phyloP scores from a whole-genome alignment of 2,888 invertebrate species.

The Andricus quercusramuli region DNA sequence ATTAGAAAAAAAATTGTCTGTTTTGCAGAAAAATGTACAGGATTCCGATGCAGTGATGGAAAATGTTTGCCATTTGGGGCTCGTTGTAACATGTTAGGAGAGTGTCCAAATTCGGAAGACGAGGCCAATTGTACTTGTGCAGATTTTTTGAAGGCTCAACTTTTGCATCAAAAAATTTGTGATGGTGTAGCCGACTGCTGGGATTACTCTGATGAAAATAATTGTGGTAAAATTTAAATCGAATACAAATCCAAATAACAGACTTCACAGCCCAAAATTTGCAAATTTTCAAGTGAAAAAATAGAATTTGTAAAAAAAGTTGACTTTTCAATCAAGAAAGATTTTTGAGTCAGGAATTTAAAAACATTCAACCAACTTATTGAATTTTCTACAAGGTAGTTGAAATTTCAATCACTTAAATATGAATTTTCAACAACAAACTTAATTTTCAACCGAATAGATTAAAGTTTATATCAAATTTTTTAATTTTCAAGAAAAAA shows the following conservation, averaged over 20 bases:
- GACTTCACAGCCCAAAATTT: too few species aligned
- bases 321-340: too few species aligned
- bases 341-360: too few species aligned
- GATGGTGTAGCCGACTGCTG: slow-evolving; percentile 90
- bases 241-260: background rate
- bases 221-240: slow-evolving; percentile 82
- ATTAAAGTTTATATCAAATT: too few species aligned
- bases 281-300: too few species aligned
- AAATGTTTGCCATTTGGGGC: slow-evolving; percentile 84
- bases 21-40: slow-evolving; percentile 77
- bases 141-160: slow-evolving; percentile 86
- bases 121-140: slow-evolving; percentile 88
- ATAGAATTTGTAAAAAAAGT: too few species aligned
- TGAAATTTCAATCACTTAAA: too few species aligned
- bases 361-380: too few species aligned
- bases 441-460: too few species aligned
- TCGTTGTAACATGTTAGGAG: slow-evolving; percentile 86
- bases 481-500: too few species aligned
- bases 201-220: slow-evolving; percentile 89
- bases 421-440: too few species aligned
- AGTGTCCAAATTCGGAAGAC: slow-evolving; percentile 86
- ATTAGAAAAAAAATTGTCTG: background rate
- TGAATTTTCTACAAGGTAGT: too few species aligned
- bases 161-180: slow-evolving; percentile 86
- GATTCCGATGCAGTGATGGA: slow-evolving; percentile 83